phyloP scores from a whole-genome alignment of 2,797 vertebrate genomes.

The Linurgus olivaceus region DNA sequence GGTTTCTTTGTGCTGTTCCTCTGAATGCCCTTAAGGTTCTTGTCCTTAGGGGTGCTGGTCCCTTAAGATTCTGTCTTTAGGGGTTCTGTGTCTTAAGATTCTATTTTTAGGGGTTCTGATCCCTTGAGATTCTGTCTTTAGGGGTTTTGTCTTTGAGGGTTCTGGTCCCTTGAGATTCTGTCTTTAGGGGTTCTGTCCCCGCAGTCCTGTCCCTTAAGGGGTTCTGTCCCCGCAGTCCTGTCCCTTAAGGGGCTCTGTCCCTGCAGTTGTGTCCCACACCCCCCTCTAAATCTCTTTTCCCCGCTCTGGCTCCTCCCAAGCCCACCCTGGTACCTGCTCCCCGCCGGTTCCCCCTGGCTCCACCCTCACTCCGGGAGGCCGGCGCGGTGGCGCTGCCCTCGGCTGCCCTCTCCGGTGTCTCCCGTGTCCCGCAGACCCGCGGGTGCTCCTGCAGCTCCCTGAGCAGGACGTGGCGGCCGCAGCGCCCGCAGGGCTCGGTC shows the following conservation, averaged over 20 bases:
- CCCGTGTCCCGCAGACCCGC: constrained; percentile 77
- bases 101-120: not conserved
- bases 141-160: not conserved
- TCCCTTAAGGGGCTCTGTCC: not conserved
- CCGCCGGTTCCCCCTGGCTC: constrained; percentile 69
- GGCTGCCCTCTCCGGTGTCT: constrained; percentile 69
- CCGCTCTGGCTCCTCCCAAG: not conserved
- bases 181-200: not conserved
- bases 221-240: not conserved
- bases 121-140: not conserved
- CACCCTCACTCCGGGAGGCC: not conserved
- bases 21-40: not conserved
- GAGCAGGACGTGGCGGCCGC: constrained; percentile 87
- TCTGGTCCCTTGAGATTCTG: not conserved
- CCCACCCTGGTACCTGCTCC: constrained; percentile 70
- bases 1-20: constrained; percentile 56
- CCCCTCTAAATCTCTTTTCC: constrained; percentile 40
- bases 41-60: no score
- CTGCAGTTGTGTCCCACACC: not conserved
- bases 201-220: no score
- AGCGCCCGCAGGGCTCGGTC: constrained; percentile 86
- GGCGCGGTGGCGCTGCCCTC: constrained; percentile 62
- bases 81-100: not conserved
- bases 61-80: not conserved
- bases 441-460: constrained; percentile 86